Evolutionary conservation across 1,140 invertebrate genomes (phyloP).

Genomic region (Calycopis cecrops): DNA sequence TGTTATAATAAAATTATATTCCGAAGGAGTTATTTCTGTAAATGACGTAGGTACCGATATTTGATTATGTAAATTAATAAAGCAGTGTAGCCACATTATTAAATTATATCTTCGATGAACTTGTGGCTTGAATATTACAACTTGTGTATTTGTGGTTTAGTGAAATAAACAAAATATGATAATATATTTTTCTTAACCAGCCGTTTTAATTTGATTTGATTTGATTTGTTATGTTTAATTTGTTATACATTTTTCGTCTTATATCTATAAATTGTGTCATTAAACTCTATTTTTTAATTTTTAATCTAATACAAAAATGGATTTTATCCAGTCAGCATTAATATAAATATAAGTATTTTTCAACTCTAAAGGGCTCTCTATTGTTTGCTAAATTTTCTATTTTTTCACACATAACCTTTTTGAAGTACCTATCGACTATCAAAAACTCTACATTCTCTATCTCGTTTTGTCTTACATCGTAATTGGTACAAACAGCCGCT

Average conservation of each 20-base stretch:
- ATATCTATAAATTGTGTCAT: too few relatives aligned
- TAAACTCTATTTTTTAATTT: too few relatives aligned
- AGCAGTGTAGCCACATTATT: conserved; percentile 9
- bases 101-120: background rate
- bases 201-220: too few relatives aligned
- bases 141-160: conserved; percentile 20
- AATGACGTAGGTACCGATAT: conserved; percentile 51
- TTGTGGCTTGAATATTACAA: too few relatives aligned
- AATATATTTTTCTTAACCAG: too few relatives aligned
- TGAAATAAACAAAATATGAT: conserved; percentile 22
- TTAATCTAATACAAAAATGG: too few relatives aligned
- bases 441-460: conserved; percentile 33
- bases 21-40: conserved; percentile 67
- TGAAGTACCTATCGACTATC: too few relatives aligned
- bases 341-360: too few relatives aligned
- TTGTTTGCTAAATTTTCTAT: conserved; percentile 31
- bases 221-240: too few relatives aligned
- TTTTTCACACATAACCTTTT: conserved; percentile 29
- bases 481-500: background rate
- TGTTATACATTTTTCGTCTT: too few relatives aligned
- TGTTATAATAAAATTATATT: conserved; percentile 75
- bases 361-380: too few relatives aligned
- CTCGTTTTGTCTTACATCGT: conserved; percentile 32
- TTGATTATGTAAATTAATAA: conserved; percentile 51
- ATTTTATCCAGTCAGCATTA: too few relatives aligned